These are phyloP conservation scores for Cinclus cinclus DNA, from an alignment of 2,113 vertebrate genomes.

Conservation along the genomic window DNA sequence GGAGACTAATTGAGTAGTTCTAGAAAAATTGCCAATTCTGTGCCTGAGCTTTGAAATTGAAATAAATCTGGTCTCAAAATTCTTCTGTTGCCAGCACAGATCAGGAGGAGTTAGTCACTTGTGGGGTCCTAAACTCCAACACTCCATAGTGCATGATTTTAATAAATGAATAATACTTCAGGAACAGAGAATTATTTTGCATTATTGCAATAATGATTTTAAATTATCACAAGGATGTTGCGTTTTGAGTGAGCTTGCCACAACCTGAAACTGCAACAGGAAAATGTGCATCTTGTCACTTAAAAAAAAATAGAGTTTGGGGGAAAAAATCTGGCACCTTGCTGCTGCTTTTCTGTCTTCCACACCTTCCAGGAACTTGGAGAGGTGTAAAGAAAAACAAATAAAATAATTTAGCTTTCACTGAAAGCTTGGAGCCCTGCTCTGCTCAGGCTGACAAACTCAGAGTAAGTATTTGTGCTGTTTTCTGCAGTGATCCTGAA, in stretches of 20 bases:
- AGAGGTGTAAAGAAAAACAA: background rate
- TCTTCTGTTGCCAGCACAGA: background rate
- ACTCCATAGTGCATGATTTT: background rate
- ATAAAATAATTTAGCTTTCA: background rate
- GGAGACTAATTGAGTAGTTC: background rate
- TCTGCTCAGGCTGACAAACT: background rate
- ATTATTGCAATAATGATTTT: background rate
- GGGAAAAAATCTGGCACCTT: background rate
- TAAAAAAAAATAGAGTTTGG: background rate
- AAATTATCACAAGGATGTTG: background rate
- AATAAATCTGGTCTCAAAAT: background rate
- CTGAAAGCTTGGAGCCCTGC: background rate
- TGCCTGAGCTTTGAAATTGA: background rate
- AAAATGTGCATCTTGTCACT: background rate
- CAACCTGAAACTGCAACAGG: background rate
- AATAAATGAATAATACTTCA: background rate
- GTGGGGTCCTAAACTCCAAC: background rate
- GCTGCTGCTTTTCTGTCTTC: background rate
- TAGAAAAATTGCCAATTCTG: background rate
- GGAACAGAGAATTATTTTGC: background rate
- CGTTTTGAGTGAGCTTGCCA: background rate
- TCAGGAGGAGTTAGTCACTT: conserved; percentile 5
- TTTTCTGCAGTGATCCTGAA: background rate
- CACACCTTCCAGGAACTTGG: background rate
- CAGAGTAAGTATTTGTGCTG: background rate